These are phyloP conservation scores for Cladorhizidae sp. DNA, from an alignment of 37 sponge, comb jelly and placozoan species.

Conservation along the genomic window DNA sequence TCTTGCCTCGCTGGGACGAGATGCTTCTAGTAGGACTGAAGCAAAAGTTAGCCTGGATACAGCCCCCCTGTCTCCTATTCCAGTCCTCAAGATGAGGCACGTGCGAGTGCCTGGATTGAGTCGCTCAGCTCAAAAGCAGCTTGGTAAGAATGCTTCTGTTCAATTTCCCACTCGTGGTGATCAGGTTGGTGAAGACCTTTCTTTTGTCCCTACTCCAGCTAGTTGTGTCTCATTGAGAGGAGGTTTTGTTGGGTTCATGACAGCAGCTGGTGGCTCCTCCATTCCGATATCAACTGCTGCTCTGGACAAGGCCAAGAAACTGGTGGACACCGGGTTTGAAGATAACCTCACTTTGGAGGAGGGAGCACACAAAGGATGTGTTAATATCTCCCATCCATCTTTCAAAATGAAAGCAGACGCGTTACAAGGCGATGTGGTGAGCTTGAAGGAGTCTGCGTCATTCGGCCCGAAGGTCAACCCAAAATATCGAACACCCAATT, in stretches of 20 bases:
- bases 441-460: no score
- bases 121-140: not conserved
- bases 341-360: no score
- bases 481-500: no score
- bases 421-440: no score
- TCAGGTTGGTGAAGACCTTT: not conserved
- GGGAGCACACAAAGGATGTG: no score
- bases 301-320: no score
- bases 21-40: not conserved
- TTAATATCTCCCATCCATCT: no score
- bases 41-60: not conserved
- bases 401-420: no score
- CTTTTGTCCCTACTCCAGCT: not conserved
- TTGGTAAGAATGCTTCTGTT: not conserved
- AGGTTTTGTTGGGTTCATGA: not conserved
- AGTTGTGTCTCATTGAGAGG: not conserved
- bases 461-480: no score
- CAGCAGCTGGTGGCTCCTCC: conserved; percentile 1
- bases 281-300: not conserved
- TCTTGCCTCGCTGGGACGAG: not conserved
- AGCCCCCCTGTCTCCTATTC: not conserved
- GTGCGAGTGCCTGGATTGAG: conserved; percentile 14
- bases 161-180: not conserved
- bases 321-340: no score
- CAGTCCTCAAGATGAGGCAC: not conserved